Evolutionary conservation across 2,888 invertebrate genomes (phyloP).

Genomic region (Branchellion lobata): DNA sequence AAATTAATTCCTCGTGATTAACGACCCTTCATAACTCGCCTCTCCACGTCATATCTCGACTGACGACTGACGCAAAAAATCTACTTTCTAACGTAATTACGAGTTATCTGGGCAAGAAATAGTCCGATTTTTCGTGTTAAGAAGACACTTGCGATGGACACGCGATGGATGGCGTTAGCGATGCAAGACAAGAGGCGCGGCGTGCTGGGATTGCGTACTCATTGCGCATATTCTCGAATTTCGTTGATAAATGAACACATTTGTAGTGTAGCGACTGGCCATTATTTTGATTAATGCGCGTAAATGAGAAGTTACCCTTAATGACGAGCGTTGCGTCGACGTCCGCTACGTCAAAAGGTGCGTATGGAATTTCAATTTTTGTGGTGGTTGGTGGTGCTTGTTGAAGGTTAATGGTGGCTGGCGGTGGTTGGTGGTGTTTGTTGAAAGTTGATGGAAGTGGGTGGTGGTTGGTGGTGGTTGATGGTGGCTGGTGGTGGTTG

Average conservation of each 20-base stretch:
- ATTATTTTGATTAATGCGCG: conserved; percentile 10
- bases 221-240: background rate
- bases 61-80: background rate
- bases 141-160: background rate
- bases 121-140: background rate
- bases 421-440: no score
- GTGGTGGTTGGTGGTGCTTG: background rate
- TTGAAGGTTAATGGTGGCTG: background rate
- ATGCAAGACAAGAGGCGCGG: background rate
- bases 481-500: no score
- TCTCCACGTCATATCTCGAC: background rate
- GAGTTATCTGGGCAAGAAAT: background rate
- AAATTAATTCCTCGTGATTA: conserved; percentile 9
- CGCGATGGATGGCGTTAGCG: background rate
- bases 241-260: background rate
- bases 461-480: no score
- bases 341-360: background rate
- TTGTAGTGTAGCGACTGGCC: background rate
- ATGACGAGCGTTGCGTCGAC: no score
- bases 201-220: background rate
- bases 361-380: background rate
- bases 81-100: background rate
- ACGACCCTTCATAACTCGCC: conserved; percentile 7
- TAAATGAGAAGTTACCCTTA: background rate
- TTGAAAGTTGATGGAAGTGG: no score